Evolutionary conservation across 92 coral and sea anemone species (phyloP), one percentile per base, ranked within the genome.

Genomic region (Micromussa lordhowensis): DNA sequence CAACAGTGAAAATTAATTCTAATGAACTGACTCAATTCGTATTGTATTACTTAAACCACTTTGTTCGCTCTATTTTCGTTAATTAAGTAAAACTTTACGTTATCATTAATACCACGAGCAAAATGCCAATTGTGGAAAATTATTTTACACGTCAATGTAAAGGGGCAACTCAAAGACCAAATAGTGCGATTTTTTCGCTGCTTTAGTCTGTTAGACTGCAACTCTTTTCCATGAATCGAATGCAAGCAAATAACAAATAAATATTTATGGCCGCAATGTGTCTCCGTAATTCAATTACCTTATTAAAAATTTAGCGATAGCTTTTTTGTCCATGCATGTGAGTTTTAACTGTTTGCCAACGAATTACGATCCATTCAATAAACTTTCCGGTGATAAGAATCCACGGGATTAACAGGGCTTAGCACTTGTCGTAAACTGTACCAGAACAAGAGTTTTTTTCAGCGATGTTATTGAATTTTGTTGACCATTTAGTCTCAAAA

Each of bases 171-270:
- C 19, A 14, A 14, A n/a, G 19, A 38, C 38, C 14, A 21, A 22
- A 57, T 6, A 24, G 89, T 61, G 77, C 36, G 63, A 77, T 77
- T 24, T 49, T n/a, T 76, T 73, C 68, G 55, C 49, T 10, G 31
- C 14, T 77, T 82, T 54, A 54, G 34, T 44, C 44, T 29, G 31
- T 75, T 19, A 36, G 59, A 61, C 44, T 83, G 48, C 68, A 86
- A 83, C 83, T 86, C 68, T 7, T n/a, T 24, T 76, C 59, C 81
- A 63, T 86, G 64, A 78, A 31, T 76, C 77, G 64, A 78, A 31
- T 76, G 61, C 19, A 78, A 86, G 40, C 53, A 77, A 63, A 78
- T 77, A 86, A 63, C 66, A 77, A 78, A 77, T 86, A 86, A 61
- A 77, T 86, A 77, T 77, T 77, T 86, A 86, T 86, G 83, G 16